Conservation (phyloP, 2,888 invertebrate species). For the Piscicola geometra region DNA sequence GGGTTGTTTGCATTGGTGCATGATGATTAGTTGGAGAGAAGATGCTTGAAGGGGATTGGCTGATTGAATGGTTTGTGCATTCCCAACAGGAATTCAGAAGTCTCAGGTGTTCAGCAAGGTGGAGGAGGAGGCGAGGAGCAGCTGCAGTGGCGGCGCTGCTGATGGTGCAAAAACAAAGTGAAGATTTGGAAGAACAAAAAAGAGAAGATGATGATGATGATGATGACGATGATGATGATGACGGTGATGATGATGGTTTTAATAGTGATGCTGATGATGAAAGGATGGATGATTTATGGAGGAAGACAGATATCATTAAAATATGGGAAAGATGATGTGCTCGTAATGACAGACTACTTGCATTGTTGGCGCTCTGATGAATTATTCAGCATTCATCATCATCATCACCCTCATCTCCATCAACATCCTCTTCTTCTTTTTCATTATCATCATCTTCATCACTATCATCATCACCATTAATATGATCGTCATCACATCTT, state of each 20-base stretch:
- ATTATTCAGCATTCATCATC: neutral
- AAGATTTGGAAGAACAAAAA: neutral
- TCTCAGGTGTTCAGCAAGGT: slow-evolving; percentile 35
- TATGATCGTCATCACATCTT: too few relatives aligned
- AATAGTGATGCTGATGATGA: slow-evolving; percentile 33
- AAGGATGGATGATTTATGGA: slow-evolving; percentile 27
- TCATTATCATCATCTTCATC: neutral
- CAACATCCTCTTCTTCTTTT: neutral
- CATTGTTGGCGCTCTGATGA: neutral
- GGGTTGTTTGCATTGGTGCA: neutral
- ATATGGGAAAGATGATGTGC: too few relatives aligned
- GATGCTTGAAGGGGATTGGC: neutral
- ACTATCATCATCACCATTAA: too few relatives aligned
- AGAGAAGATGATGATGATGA: slow-evolving; percentile 28
- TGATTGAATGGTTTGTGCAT: neutral
- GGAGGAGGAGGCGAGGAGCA: neutral
- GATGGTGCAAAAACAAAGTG: neutral
- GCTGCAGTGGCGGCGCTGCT: neutral
- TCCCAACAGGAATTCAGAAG: slow-evolving; percentile 32
- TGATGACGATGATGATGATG: slow-evolving; percentile 34
- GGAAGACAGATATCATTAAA: neutral
- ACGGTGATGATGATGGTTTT: slow-evolving; percentile 33
- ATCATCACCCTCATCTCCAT: slow-evolving; percentile 13
- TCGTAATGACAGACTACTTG: neutral
- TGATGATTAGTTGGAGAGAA: neutral